These are phyloP conservation scores for Chaetura pelagica DNA, from an alignment of 2,113 vertebrate genomes.

Conservation along the genomic window DNA sequence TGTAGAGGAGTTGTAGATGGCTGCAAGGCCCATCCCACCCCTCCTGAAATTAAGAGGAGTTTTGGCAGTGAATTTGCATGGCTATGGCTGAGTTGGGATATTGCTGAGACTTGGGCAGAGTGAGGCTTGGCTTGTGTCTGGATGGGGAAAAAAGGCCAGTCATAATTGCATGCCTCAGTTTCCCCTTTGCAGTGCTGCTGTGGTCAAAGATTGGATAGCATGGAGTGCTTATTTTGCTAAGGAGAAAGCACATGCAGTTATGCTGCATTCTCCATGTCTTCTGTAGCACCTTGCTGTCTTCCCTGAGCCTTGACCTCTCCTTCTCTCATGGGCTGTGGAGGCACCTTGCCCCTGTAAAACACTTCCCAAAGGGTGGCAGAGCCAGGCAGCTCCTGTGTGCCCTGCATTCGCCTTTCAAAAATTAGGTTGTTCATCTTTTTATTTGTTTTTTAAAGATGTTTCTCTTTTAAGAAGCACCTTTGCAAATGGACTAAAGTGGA, in stretches of 20 bases:
- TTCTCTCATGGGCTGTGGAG: accelerated
- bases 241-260: background rate
- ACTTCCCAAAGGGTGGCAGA: background rate
- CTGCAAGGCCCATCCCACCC: background rate
- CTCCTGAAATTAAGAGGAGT: background rate
- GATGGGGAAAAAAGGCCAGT: background rate
- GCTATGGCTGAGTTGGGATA: background rate
- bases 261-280: background rate
- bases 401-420: background rate
- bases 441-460: background rate
- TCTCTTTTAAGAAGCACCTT: background rate
- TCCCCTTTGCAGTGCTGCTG: background rate
- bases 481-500: background rate
- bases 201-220: background rate
- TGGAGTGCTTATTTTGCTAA: background rate
- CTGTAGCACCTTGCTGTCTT: background rate
- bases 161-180: background rate
- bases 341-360: background rate
- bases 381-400: background rate
- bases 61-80: background rate
- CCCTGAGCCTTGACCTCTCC: background rate
- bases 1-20: background rate
- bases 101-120: accelerated
- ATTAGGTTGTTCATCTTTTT: background rate
- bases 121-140: background rate